Evolutionary conservation across 2,888 invertebrate species (phyloP), one percentile per base, ranked within the genome.

Genomic region (Brenthis hecate): DNA sequence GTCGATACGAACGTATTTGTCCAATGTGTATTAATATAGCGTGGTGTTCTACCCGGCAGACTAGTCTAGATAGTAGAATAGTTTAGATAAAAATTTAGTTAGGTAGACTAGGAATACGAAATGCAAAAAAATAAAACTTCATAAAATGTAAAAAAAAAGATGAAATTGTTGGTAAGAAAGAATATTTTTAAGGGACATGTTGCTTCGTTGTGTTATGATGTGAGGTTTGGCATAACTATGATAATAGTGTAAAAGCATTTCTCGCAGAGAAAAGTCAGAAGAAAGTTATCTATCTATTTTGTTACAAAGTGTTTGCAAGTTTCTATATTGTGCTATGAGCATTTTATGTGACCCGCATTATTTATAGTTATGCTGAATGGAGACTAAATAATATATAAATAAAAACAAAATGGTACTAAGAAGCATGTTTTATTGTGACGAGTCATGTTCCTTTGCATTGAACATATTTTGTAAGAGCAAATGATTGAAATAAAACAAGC

Each of bases 151-250:
- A 92, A 93, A 93, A 92, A 91, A 93, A 91, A 88, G 88, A 93
- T 92, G 92, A 94, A 94, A 93, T 93, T 93, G 93, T 94, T 92
- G 91, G 91, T 93, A 93, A 94, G 93, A 93, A 93, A 94, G 94
- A 93, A 91, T 94, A 94, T 94, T 94, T 94, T 94, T 94, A 94
- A 92, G 91, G 92, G 86, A 91, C 91, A 91, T 92, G 92, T 93
- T 91, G 93, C 93, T 92, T 92, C 89, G 90, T 92, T 92, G 88
- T 89, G 91, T 93, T 92, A 89, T 86, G 88, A 82, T 84, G 87
- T 88, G 88, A 80, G 86, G 88, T 93, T 92, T 90, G 92, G 93
- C 93, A 91, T 92, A 92, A 93, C 92, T 92, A 92, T 91, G 86
- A 84, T 92, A 90, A 90, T 89, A 87, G 87, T 88, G 85, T 82